These are phyloP conservation scores for Pelvicachromis taeniatus DNA, from an alignment of 2,113 vertebrate species.

Conservation along the genomic window DNA sequence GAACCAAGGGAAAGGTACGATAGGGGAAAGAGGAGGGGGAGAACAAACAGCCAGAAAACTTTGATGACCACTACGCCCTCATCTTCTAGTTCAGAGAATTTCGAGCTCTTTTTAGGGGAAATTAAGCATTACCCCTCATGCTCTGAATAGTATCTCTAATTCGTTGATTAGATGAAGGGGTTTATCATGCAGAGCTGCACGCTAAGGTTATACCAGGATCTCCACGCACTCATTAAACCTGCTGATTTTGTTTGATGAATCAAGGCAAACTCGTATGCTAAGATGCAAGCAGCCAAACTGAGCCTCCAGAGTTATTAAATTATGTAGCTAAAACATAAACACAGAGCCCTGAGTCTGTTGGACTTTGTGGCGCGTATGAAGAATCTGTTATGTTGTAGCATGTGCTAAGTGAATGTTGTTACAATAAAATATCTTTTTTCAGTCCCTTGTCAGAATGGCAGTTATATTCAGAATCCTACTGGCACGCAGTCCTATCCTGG, in stretches of 20 bases:
- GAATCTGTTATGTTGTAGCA: neutral
- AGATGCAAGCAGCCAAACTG: constrained; percentile 15
- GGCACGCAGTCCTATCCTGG: constrained; percentile 30
- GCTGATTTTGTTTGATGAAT: constrained; percentile 40
- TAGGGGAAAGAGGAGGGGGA: neutral
- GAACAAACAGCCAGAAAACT: constrained; percentile 17
- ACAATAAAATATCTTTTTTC: constrained; percentile 14
- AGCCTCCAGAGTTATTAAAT: neutral
- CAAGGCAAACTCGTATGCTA: constrained; percentile 1
- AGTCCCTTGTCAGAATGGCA: constrained; percentile 1
- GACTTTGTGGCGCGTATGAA: neutral
- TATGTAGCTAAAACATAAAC: constrained; percentile 9
- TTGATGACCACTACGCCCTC: constrained; percentile 4
- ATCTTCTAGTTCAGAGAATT: constrained; percentile 1
- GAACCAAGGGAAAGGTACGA: constrained; percentile 23
- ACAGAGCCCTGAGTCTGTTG: neutral
- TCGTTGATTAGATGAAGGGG: constrained; percentile 7
- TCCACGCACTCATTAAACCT: constrained; percentile 22
- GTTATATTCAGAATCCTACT: constrained; percentile 25
- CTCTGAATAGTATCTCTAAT: neutral
- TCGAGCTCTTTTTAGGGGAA: neutral
- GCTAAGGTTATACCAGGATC: neutral
- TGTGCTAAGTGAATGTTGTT: neutral
- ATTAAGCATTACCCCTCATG: neutral
- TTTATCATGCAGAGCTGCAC: constrained; percentile 6